phyloP scores from a whole-genome alignment of 64 coral and sea anemone genomes.

The Acropora tenuis region DNA sequence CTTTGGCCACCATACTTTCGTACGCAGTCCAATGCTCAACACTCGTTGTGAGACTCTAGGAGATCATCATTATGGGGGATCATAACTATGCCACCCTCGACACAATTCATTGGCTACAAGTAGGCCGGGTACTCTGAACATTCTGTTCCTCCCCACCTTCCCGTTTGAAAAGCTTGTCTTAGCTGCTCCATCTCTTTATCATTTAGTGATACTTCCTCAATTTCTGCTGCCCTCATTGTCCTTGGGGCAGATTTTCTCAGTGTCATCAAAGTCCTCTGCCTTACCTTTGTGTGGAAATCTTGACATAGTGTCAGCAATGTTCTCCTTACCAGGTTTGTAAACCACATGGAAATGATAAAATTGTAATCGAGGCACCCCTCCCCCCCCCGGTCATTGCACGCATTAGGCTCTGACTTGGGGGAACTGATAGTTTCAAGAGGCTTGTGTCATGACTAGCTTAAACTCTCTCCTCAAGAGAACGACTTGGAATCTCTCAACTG shows the following conservation, averaged over 20 bases:
- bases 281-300: background rate
- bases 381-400: background rate
- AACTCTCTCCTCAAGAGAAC: background rate
- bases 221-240: conserved; percentile 31
- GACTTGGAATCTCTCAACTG: background rate
- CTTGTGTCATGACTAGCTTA: conserved; percentile 41
- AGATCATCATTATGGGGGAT: conserved; percentile 34
- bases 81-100: conserved; percentile 39
- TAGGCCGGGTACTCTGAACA: background rate
- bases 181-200: conserved; percentile 22
- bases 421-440: conserved; percentile 29
- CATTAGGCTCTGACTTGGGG: conserved; percentile 2
- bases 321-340: background rate
- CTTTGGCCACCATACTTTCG: no score
- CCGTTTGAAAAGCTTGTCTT: background rate
- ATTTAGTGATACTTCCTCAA: conserved; percentile 44
- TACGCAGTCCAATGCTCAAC: background rate
- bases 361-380: conserved; percentile 21
- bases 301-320: background rate
- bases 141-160: background rate
- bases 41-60: background rate
- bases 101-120: background rate
- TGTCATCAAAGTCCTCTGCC: background rate
- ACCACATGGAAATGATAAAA: conserved; percentile 37
- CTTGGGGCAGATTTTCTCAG: background rate